These are phyloP conservation scores for Ostrea denselamellosa DNA, from an alignment of 1,140 invertebrate species.

Conservation along the genomic window DNA sequence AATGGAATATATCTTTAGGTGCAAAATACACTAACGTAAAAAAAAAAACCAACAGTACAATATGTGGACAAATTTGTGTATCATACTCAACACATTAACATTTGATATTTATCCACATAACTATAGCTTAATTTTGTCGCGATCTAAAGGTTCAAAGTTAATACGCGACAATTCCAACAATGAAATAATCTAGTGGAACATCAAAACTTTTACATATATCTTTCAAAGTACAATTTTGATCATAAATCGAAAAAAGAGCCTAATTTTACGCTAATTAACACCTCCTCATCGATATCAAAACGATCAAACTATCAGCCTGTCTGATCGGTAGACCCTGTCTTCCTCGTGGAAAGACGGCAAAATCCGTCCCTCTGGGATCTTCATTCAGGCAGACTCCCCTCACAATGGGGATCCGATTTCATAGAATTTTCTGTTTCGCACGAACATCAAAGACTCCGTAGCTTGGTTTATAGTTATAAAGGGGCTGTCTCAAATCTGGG, in stretches of 20 bases:
- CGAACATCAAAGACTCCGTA: conserved; percentile 17
- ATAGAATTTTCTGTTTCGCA: conserved; percentile 27
- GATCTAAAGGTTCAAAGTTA: too few relatives aligned
- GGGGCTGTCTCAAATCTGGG: conserved; percentile 30
- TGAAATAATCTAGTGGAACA: neutral
- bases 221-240: neutral
- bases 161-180: too few relatives aligned
- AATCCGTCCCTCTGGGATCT: conserved; percentile 27
- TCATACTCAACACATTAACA: too few relatives aligned
- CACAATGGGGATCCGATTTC: conserved; percentile 1
- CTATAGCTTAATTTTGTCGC: too few relatives aligned
- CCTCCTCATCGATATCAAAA: conserved; percentile 37
- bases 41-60: too few relatives aligned
- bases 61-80: too few relatives aligned
- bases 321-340: neutral
- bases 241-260: neutral
- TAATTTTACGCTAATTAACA: conserved; percentile 38
- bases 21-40: too few relatives aligned
- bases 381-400: conserved; percentile 11
- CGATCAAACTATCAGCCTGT: conserved; percentile 10
- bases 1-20: too few relatives aligned
- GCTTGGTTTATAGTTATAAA: conserved; percentile 31
- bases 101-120: too few relatives aligned
- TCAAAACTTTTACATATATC: neutral
- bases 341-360: neutral